Percentiles rank a stretch among this genome's conserved stretches.
phyloP scores from a whole-genome alignment of 2,797 vertebrate genomes.

The Lagodon rhomboides region DNA sequence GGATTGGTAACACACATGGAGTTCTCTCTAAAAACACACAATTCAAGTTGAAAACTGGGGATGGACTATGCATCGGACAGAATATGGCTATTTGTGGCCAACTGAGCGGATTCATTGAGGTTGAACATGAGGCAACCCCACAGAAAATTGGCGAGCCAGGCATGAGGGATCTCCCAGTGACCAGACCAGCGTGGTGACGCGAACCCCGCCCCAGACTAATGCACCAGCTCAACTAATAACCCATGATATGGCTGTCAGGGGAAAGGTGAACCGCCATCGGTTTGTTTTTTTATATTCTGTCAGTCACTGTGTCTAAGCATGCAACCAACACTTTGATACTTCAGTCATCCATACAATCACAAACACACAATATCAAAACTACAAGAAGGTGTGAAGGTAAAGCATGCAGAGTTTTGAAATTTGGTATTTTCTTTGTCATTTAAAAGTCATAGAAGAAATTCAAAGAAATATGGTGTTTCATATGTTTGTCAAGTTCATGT shows the following conservation, averaged over 20 bases:
- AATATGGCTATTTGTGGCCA: conserved; percentile 62
- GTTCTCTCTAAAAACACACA: conserved; percentile 13
- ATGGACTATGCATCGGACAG: conserved; percentile 54
- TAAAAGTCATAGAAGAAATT: neutral
- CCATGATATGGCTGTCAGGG: conserved; percentile 48
- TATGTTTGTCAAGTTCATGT: conserved; percentile 28
- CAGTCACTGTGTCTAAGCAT: conserved; percentile 74
- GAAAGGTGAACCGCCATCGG: conserved; percentile 32
- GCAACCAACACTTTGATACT: conserved; percentile 54
- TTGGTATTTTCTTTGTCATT: conserved; percentile 68
- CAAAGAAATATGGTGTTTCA: conserved; percentile 30
- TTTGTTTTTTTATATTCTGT: conserved; percentile 36
- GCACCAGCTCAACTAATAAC: no score
- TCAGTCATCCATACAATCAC: conserved; percentile 36
- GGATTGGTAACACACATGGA: conserved; percentile 39
- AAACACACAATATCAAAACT: conserved; percentile 29
- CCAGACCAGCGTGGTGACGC: no score
- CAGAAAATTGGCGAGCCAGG: no score
- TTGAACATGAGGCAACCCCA: no score
- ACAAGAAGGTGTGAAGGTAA: conserved; percentile 35
- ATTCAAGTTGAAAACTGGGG: neutral
- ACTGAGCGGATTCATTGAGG: conserved; percentile 27
- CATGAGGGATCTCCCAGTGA: no score
- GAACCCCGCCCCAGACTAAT: no score
- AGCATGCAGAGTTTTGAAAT: conserved; percentile 70